Conservation (phyloP, 1,140 invertebrate species). For the Subanguina moxae region DNA sequence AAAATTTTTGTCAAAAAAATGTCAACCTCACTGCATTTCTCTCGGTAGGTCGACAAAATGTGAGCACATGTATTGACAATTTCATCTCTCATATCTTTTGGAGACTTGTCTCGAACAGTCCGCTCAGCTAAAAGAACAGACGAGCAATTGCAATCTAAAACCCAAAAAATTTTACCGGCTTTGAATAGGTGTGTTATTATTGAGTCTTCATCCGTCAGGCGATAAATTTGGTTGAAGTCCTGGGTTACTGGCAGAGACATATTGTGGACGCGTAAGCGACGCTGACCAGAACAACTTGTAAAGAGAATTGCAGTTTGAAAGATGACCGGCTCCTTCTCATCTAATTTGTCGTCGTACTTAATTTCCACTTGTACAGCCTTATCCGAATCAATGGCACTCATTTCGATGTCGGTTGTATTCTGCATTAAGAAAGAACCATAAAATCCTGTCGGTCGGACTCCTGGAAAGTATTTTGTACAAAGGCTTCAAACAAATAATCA, state of each 20-base stretch:
- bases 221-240: constrained; percentile 87
- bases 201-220: constrained; percentile 85
- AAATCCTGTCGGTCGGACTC: constrained; percentile 92
- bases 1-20: too few species aligned
- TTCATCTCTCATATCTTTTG: constrained; percentile 66
- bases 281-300: constrained; percentile 82
- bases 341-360: constrained; percentile 96
- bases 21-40: constrained; percentile 53
- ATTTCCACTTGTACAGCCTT: constrained; percentile 87
- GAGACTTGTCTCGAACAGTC: constrained; percentile 59
- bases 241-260: constrained; percentile 80
- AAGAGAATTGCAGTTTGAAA: constrained; percentile 88
- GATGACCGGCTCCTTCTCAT: constrained; percentile 82
- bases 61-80: constrained; percentile 72
- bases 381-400: constrained; percentile 80
- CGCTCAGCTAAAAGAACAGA: constrained; percentile 55
- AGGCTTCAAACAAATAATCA: too few species aligned
- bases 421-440: constrained; percentile 96
- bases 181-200: constrained; percentile 85
- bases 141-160: background rate
- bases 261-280: constrained; percentile 85
- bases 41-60: constrained; percentile 74
- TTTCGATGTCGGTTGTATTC: constrained; percentile 92
- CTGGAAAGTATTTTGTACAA: too few species aligned
- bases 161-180: constrained; percentile 16